These are phyloP conservation scores for Gryllus bimaculatus DNA, from an alignment of 1,140 invertebrate genomes.

Conservation along the genomic window DNA sequence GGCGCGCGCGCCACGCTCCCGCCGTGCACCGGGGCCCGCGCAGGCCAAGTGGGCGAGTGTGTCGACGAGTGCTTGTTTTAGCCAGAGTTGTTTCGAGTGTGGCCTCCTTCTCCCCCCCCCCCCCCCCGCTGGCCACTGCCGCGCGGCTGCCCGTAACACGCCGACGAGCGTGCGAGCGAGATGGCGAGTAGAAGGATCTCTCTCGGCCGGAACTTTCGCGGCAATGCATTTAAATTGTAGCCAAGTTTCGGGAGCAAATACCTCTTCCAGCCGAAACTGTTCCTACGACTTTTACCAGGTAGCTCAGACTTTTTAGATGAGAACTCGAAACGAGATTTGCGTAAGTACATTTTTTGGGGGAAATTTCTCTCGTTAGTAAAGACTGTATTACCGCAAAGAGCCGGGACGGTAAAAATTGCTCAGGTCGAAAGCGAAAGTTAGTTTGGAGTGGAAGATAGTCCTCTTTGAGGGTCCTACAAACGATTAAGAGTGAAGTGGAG, in stretches of 20 bases:
- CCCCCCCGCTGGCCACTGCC: no score
- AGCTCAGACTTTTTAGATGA: background rate
- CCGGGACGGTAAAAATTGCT: background rate
- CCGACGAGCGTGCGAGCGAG: background rate
- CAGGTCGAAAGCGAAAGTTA: background rate
- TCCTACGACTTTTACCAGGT: background rate
- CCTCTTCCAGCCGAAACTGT: background rate
- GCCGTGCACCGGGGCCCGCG: background rate
- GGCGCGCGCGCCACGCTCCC: background rate
- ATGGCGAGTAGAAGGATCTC: background rate
- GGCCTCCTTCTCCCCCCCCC: background rate
- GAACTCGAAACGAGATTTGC: background rate
- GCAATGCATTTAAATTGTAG: constrained; percentile 5
- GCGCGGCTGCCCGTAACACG: no score
- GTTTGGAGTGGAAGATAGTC: background rate
- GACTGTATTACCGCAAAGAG: background rate
- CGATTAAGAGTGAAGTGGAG: background rate
- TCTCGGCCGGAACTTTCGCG: background rate
- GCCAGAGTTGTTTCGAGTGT: background rate
- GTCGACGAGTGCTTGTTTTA: background rate
- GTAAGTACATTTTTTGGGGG: background rate
- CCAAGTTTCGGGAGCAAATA: background rate
- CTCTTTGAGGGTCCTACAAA: background rate
- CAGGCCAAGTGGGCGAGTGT: background rate
- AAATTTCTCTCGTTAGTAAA: background rate